Base-by-base conservation (phyloP, 2,113 vertebrate species). In the Pedetes capensis region DNA sequence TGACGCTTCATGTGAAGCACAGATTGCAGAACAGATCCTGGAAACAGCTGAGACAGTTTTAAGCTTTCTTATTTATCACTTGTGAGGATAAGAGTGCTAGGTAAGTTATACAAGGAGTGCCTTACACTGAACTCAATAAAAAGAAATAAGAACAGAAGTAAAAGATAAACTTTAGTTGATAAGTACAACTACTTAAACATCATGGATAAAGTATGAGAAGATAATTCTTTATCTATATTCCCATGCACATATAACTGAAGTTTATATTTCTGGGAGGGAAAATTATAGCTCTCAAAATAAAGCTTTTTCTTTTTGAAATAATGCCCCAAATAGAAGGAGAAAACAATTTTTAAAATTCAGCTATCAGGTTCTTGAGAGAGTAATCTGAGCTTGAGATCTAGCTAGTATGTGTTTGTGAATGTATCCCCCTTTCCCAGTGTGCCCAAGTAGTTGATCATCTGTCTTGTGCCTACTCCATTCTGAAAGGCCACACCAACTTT, bases 301-400 rank as follows among this genome's bases (percentile, higher is more conserved):
- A 91, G 25, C 20, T 59, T 25, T 95, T 94, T 81, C 27, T 93
- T 8, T 85, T 87, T 75, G 34, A 86, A 86, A 55, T 74, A 93
- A 55, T 79, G 32, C 8, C 14, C n/a, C 44, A 93, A 64, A 57
- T 80, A 83, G 53, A 76, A 93, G 37, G 4, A 66, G 85, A 81
- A 87, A 4, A 78, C 17, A 29, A 84, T 51, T 68, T 63, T 8
- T 25, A 53, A 69, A 93, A 84, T 59, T 49, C 5, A 79, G 29
- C 12, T 55, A 25, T 64, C 49, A 89, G 4, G 22, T 89, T 94
- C 66, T 86, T 20, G 53, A 39, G 68, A 64, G 47, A n/a, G 78
- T 83, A 59, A 84, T 76, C 47, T 88, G 75, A 47, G 8, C 78
- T 72, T 83, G 25, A 72, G 63, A 59, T 64, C 34, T 79, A 34